Percentiles rank a stretch among this genome's conserved stretches.
Conservation (phyloP, 1,140 invertebrate genomes). For the Drosophila miranda region DNA sequence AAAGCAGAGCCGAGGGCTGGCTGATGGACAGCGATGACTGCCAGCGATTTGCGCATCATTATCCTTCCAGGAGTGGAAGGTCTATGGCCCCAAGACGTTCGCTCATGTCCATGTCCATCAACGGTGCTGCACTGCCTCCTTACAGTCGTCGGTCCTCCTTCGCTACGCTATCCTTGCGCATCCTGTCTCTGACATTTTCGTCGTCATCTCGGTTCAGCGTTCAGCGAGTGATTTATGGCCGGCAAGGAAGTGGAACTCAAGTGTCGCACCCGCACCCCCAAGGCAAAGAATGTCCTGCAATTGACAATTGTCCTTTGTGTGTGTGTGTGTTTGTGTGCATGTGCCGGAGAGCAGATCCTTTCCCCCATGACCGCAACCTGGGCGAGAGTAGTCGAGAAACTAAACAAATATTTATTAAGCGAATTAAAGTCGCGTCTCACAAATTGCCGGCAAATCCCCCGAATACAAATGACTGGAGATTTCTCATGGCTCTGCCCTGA, state of each 20-base stretch:
- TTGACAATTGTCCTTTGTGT: slow-evolving; percentile 67
- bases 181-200: slow-evolving; percentile 66
- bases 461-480: slow-evolving; percentile 71
- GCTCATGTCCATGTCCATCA: slow-evolving; percentile 57
- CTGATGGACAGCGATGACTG: slow-evolving; percentile 56
- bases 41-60: slow-evolving; percentile 77
- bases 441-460: slow-evolving; percentile 63
- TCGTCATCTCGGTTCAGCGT: slow-evolving; percentile 56
- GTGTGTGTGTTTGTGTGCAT: background rate
- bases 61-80: slow-evolving; percentile 43
- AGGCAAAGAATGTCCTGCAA: slow-evolving; percentile 59
- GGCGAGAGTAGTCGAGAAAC: slow-evolving; percentile 19
- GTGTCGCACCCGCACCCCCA: slow-evolving; percentile 42
- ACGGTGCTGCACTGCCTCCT: slow-evolving; percentile 54
- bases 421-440: slow-evolving; percentile 71
- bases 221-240: slow-evolving; percentile 65
- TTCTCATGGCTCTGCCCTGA: slow-evolving; percentile 40
- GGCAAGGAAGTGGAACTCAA: slow-evolving; percentile 49
- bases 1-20: slow-evolving; percentile 53
- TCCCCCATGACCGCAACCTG: slow-evolving; percentile 18
- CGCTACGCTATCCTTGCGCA: slow-evolving; percentile 47
- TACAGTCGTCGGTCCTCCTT: background rate
- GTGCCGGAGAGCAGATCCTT: background rate
- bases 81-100: slow-evolving; percentile 50
- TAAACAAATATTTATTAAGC: slow-evolving; percentile 77